These are phyloP conservation scores for Zelleria hepariella DNA, from an alignment of 2,888 invertebrate species.

Conservation along the genomic window DNA sequence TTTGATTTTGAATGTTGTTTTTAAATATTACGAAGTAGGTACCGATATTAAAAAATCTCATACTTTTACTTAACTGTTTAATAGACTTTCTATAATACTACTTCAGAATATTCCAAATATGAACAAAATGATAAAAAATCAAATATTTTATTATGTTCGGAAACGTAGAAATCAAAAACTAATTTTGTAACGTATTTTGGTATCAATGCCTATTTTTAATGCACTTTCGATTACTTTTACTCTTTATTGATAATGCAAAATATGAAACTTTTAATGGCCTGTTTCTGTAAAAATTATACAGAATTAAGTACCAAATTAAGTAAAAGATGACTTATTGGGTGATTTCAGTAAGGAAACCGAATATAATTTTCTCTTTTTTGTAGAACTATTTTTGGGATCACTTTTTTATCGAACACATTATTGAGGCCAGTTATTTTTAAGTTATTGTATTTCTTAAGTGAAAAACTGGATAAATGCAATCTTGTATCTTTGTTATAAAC, in stretches of 20 bases:
- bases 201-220: neutral
- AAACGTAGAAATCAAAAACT: no score
- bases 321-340: neutral
- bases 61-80: conserved; percentile 29
- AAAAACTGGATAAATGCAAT: conserved; percentile 24
- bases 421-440: conserved; percentile 68
- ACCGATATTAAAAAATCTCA: conserved; percentile 65
- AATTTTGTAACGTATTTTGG: neutral
- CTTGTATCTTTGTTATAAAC: conserved; percentile 6
- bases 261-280: no score
- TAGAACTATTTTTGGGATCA: neutral
- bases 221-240: no score
- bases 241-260: no score
- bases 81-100: conserved; percentile 22
- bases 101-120: conserved; percentile 30
- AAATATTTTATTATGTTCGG: no score
- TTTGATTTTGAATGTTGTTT: conserved; percentile 59
- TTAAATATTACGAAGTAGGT: conserved; percentile 53
- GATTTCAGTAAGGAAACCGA: neutral
- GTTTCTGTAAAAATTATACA: no score
- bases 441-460: conserved; percentile 52
- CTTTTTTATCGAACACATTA: conserved; percentile 35
- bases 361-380: conserved; percentile 3
- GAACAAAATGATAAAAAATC: neutral
- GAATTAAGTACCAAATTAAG: no score